Conservation (phyloP, 2,888 invertebrate genomes). For the Machimus rusticus region DNA sequence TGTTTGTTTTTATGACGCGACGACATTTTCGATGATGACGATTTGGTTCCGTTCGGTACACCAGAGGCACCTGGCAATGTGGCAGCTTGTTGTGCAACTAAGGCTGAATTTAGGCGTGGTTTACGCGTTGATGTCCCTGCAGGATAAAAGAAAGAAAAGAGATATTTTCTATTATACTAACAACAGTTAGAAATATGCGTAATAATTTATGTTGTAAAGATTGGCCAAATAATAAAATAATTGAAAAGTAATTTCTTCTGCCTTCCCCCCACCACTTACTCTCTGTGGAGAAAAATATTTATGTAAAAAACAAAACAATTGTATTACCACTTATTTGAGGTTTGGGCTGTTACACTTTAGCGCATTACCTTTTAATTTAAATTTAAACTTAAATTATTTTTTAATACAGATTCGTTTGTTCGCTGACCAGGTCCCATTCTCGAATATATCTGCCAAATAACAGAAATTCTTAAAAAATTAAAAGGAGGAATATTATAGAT, state of each 20-base stretch:
- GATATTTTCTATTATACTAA: not conserved
- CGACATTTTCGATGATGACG: conserved; percentile 62
- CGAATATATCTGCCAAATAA: too few relatives aligned
- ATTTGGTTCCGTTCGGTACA: conserved; percentile 64
- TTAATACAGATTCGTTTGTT: too few relatives aligned
- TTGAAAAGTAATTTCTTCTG: not conserved
- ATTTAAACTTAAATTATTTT: too few relatives aligned
- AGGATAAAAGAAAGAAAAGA: not conserved
- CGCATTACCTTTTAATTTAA: too few relatives aligned
- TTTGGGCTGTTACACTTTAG: too few relatives aligned
- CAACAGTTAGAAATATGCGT: not conserved
- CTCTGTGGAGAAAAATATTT: not conserved
- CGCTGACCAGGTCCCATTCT: too few relatives aligned
- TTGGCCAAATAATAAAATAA: not conserved
- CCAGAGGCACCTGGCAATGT: conserved; percentile 70
- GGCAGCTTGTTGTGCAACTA: conserved; percentile 93
- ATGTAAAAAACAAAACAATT: not conserved
- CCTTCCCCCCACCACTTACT: not conserved
- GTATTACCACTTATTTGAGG: too few relatives aligned
- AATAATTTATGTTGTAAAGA: too few relatives aligned
- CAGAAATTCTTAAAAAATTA: too few relatives aligned
- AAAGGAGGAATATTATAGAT: too few relatives aligned
- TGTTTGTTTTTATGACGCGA: conserved; percentile 67
- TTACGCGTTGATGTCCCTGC: conserved; percentile 88
- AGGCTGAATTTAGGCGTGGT: conserved; percentile 94